phyloP scores from a whole-genome alignment of 2,113 vertebrate species.

The Ailurus styani region DNA sequence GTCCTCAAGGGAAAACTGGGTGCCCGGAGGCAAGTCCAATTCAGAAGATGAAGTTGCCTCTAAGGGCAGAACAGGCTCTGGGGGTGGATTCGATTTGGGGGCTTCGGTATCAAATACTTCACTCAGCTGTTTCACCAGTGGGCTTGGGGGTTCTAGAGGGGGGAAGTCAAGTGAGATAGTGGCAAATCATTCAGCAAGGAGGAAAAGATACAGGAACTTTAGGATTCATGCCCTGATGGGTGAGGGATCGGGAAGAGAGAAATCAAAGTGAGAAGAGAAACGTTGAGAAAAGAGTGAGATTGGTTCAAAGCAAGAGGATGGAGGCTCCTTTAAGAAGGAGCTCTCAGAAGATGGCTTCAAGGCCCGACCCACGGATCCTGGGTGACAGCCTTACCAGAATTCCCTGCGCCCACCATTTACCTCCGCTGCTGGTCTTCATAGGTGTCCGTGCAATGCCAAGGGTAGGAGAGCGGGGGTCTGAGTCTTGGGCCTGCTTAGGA shows the following conservation, averaged over 20 bases:
- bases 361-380: background rate
- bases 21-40: constrained; percentile 20
- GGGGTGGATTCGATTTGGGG: background rate
- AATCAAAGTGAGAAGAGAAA: background rate
- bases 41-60: constrained; percentile 21
- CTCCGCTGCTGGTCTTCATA: constrained; percentile 82
- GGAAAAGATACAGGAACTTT: background rate
- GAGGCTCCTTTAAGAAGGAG: background rate
- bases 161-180: background rate
- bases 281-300: background rate
- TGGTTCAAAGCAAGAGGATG: background rate
- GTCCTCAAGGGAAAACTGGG: constrained; percentile 42
- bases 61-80: background rate
- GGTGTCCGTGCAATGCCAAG: constrained; percentile 89
- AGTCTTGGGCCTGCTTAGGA: background rate
- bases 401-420: constrained; percentile 70
- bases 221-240: background rate
- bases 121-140: constrained; percentile 85
- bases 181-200: background rate
- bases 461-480: constrained; percentile 91
- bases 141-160: constrained; percentile 81
- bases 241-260: background rate
- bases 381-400: background rate
- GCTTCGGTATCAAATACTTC: constrained; percentile 77
- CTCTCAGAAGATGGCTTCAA: background rate